Evolutionary conservation across 2,113 vertebrate genomes (phyloP).

Genomic region (Mellivora capensis): DNA sequence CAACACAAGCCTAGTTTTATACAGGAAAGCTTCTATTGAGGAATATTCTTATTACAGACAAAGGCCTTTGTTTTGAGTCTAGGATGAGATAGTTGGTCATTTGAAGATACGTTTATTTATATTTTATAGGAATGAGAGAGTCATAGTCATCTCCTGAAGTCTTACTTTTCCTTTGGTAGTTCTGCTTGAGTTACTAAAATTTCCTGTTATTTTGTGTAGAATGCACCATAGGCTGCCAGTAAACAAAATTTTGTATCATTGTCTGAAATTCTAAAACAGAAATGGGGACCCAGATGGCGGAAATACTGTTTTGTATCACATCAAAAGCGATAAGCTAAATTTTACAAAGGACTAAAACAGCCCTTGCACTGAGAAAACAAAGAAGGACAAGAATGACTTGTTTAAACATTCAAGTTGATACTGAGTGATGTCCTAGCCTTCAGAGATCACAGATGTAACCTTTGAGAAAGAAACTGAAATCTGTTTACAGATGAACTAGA

Average conservation of each 20-base stretch:
- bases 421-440: not conserved
- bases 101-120: not conserved
- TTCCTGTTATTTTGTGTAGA: not conserved
- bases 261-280: slow-evolving; percentile 5
- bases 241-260: not conserved
- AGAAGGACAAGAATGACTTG: not conserved
- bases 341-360: not conserved
- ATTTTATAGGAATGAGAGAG: not conserved
- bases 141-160: not conserved
- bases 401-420: not conserved
- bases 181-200: not conserved
- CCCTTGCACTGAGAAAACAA: not conserved
- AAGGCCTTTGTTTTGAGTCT: not conserved
- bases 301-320: not conserved
- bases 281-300: not conserved
- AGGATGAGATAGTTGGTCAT: not conserved
- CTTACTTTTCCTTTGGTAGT: not conserved
- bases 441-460: not conserved
- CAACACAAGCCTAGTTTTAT: not conserved
- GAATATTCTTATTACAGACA: not conserved
- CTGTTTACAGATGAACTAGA: not conserved
- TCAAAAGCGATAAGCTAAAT: not conserved
- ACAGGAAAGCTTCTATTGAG: not conserved
- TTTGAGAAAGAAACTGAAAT: slow-evolving; percentile 18
- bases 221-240: not conserved